These are phyloP conservation scores for Tethya wilhelma DNA, from an alignment of 37 sponge, comb jelly and placozoan species.

Conservation along the genomic window DNA sequence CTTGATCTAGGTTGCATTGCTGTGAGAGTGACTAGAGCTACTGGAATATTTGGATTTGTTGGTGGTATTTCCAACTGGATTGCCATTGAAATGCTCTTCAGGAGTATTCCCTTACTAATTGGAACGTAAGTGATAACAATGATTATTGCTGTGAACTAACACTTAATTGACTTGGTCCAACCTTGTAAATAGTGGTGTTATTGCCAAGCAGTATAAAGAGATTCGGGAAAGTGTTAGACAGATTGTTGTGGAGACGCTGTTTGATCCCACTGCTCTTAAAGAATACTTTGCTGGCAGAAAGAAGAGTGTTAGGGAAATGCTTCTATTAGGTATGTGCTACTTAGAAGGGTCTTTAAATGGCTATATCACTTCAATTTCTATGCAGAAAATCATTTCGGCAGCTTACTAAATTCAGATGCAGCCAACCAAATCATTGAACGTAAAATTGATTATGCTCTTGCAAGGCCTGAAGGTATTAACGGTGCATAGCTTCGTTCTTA, in stretches of 20 bases:
- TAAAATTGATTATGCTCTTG: constrained; percentile 41
- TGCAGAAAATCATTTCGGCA: constrained; percentile 33
- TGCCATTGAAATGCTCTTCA: constrained; percentile 84
- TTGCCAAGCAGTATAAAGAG: constrained; percentile 57
- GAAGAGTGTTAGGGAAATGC: constrained; percentile 23
- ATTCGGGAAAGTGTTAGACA: constrained; percentile 61
- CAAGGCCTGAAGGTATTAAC: constrained; percentile 65
- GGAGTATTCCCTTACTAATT: constrained; percentile 55
- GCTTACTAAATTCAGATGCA: constrained; percentile 53
- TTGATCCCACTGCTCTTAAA: constrained; percentile 62
- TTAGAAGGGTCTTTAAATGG: background rate
- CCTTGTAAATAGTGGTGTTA: constrained; percentile 89
- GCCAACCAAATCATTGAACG: constrained; percentile 45
- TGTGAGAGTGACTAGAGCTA: constrained; percentile 45
- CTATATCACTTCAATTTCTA: background rate
- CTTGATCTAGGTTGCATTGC: constrained; percentile 32
- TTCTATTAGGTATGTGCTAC: constrained; percentile 68
- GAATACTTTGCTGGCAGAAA: constrained; percentile 49
- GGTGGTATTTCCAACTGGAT: constrained; percentile 88
- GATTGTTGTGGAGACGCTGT: constrained; percentile 66
- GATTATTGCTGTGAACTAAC: too few species aligned
- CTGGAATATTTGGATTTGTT: constrained; percentile 81
- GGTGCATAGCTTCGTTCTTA: background rate
- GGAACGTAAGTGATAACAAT: constrained; percentile 84
- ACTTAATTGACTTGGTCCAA: too few species aligned